A percentile compares a stretch with the other conserved stretches of the same genome.
phyloP scores from a whole-genome alignment of 2,888 invertebrate species.

The Ennomos quercinarius region DNA sequence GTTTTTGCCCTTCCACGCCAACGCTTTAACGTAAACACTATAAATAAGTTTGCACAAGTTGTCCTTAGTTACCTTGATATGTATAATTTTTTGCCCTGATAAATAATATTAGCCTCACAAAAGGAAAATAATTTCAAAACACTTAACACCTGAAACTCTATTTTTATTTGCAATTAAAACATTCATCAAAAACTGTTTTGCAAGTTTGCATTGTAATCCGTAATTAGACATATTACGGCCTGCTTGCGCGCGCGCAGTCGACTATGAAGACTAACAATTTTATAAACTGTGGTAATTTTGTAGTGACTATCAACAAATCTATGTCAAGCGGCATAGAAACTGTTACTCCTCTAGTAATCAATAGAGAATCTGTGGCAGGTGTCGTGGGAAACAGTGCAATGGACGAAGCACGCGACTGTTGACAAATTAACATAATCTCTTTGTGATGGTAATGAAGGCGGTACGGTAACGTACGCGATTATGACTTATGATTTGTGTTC shows the following conservation, averaged over 20 bases:
- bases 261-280: conserved; percentile 40
- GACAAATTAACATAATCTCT: conserved; percentile 36
- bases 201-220: conserved; percentile 30
- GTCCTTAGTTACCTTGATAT: no score
- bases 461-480: not conserved
- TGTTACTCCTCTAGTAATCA: conserved; percentile 20
- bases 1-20: no score
- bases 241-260: conserved; percentile 41
- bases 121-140: conserved; percentile 28
- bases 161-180: conserved; percentile 31
- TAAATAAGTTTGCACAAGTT: not conserved
- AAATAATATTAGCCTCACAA: not conserved
- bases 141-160: conserved; percentile 22
- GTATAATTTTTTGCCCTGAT: no score
- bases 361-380: conserved; percentile 24
- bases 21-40: no score
- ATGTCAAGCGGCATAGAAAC: conserved; percentile 4
- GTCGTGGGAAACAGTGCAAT: conserved; percentile 50
- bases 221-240: conserved; percentile 34
- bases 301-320: conserved; percentile 2
- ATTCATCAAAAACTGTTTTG: conserved; percentile 34
- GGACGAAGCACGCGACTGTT: conserved; percentile 41
- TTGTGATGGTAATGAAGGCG: conserved; percentile 29
- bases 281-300: conserved; percentile 3
- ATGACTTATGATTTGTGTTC: conserved; percentile 6